These are phyloP conservation scores for Lophochroa leadbeateri DNA, from an alignment of 2,113 vertebrate genomes.

Conservation along the genomic window DNA sequence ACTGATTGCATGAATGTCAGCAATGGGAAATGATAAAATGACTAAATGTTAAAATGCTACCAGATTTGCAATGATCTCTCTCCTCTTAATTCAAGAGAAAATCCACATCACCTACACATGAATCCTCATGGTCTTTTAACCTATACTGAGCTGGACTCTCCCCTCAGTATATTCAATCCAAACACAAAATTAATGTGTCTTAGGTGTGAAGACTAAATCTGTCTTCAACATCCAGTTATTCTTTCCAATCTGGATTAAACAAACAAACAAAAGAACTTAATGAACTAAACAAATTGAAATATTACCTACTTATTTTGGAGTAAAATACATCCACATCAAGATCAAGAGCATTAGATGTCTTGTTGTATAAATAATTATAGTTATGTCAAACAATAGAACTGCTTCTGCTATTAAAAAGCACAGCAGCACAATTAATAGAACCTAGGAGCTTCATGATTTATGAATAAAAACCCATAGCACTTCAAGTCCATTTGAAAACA, in stretches of 20 bases:
- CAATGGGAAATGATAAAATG: not conserved
- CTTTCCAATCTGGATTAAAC: not conserved
- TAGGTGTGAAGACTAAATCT: not conserved
- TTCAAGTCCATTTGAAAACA: not conserved
- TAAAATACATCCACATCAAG: not conserved
- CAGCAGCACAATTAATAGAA: not conserved
- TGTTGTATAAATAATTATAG: not conserved
- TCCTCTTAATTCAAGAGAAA: not conserved
- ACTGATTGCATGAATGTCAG: not conserved
- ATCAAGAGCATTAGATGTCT: not conserved
- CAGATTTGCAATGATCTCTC: not conserved
- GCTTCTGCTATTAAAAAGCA: not conserved
- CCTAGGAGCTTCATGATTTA: not conserved
- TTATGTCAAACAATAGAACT: not conserved
- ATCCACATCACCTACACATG: not conserved
- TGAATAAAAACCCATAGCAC: not conserved
- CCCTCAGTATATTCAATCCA: not conserved
- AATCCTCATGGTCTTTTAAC: not conserved
- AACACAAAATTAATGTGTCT: not conserved
- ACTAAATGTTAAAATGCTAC: not conserved
- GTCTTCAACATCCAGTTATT: not conserved
- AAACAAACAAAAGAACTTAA: not conserved
- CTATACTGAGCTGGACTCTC: not conserved
- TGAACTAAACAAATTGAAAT: not conserved
- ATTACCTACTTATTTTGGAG: not conserved